Conservation (phyloP, 1,140 invertebrate species). For the Drosophila setifemur region DNA sequence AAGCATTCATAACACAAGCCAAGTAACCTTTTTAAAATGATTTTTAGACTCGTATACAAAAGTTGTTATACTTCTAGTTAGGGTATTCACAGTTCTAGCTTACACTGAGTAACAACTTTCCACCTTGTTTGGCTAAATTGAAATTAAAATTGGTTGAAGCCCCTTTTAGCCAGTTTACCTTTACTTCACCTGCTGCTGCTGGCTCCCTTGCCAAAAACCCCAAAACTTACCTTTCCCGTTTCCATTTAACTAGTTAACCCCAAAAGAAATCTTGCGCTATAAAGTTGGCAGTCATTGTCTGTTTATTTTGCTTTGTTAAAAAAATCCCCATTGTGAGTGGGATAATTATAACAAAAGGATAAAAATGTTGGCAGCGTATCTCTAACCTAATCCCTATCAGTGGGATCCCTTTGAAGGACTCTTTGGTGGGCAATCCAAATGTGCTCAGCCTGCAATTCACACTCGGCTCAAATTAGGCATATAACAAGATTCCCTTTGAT, state of each 20-base stretch:
- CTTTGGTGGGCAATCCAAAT: slow-evolving; percentile 21
- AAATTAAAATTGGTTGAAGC: slow-evolving; percentile 68
- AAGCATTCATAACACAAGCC: too few species aligned
- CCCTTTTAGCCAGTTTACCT: slow-evolving; percentile 11
- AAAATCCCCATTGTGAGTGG: neutral
- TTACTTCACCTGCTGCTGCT: neutral
- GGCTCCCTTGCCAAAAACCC: neutral
- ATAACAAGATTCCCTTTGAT: slow-evolving; percentile 37
- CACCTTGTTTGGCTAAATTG: slow-evolving; percentile 35
- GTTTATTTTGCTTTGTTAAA: slow-evolving; percentile 7
- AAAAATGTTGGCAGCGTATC: neutral
- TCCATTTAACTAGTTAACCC: slow-evolving; percentile 8
- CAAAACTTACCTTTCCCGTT: neutral
- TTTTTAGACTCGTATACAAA: too few species aligned
- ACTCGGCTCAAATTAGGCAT: slow-evolving; percentile 50
- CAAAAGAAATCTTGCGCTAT: slow-evolving; percentile 8
- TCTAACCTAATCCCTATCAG: neutral
- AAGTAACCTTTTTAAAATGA: too few species aligned
- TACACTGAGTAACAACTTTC: too few species aligned
- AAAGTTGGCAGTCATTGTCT: slow-evolving; percentile 6
- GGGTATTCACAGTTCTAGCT: too few species aligned
- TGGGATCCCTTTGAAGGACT: slow-evolving; percentile 23
- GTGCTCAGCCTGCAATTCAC: slow-evolving; percentile 9
- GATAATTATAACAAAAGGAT: slow-evolving; percentile 16
- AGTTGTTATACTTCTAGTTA: too few species aligned